phyloP scores from a whole-genome alignment of 2,797 vertebrate genomes.

The Knipowitschia caucasica region DNA sequence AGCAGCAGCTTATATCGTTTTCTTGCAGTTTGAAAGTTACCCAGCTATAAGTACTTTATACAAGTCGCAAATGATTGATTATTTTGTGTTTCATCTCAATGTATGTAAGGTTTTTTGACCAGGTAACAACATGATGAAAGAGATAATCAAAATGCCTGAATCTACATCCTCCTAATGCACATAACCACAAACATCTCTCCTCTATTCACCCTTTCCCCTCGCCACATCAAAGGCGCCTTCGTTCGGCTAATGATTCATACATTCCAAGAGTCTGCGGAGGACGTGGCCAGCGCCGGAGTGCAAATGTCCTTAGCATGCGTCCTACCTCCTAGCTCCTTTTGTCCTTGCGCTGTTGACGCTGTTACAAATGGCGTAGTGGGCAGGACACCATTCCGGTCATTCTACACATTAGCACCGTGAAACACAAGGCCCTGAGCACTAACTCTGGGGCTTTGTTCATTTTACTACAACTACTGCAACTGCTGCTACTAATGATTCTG shows the following conservation, averaged over 20 bases:
- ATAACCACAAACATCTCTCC: background rate
- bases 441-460: slow-evolving; percentile 15
- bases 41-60: too few species aligned
- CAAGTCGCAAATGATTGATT: too few species aligned
- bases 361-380: background rate
- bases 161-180: too few species aligned
- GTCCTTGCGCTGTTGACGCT: background rate
- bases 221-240: slow-evolving; percentile 3
- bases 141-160: too few species aligned
- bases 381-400: slow-evolving; percentile 58
- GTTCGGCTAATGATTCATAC: slow-evolving; percentile 2
- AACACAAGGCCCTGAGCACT: slow-evolving; percentile 35
- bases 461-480: background rate
- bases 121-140: too few species aligned
- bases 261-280: background rate
- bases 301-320: background rate
- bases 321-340: background rate
- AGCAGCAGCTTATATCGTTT: too few species aligned
- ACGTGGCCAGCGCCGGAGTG: background rate
- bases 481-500: background rate
- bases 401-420: slow-evolving; percentile 63
- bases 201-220: background rate
- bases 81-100: too few species aligned
- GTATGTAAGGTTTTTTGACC: too few species aligned
- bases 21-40: too few species aligned